Base-by-base conservation (phyloP, 1,140 invertebrate genomes). In the Sarcophaga peregrina region DNA sequence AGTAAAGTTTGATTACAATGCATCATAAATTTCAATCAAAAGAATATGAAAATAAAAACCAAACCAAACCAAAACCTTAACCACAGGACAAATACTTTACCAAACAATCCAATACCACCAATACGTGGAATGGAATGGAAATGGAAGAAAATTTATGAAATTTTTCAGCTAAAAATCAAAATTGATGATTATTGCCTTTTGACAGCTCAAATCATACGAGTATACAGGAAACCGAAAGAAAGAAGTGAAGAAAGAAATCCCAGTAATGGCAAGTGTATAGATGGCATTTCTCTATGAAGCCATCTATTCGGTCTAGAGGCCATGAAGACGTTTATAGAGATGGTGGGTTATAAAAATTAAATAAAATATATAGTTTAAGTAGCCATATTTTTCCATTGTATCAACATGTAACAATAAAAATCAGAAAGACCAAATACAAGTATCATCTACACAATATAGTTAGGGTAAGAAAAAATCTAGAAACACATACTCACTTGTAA, bases 141-240 rank as follows among this genome's bases (percentile, higher is more conserved):
- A 37, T 37, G 25, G 4, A 37, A 37, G 25, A 37, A 37, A 37
- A 37, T 37, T 73, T 80, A 83, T 37, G 25, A 72, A 45, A 80
- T 68, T 72, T 74, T 17, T 13, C 82, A 58, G 4, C 25, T 37
- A 85, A 85, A 87, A 89, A 89, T 89, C 88, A 89, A 87, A 89
- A 89, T 89, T 89, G 88, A 89, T 89, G 88, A 89, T 89, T 89
- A 89, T 89, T 89, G 88, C 88, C 87, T 89, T 89, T 89, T 89
- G 88, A 89, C 88, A 89, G 88, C 87, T 86, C 87, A 87, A 88
- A 86, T 84, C 83, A 83, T 25, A n/a, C n/a, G 6, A 58, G 52
- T 58, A 13, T 20, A 7, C 37, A 9, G 74, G 11, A 76, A 68
- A 20, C 20, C 62, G 15, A 48, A 83, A 74, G 58, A 5, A 58